Percentiles rank a stretch among this genome's conserved stretches.
These are phyloP conservation scores for Drosophila ananassae DNA, from an alignment of 1,140 invertebrate species.

Conservation along the genomic window DNA sequence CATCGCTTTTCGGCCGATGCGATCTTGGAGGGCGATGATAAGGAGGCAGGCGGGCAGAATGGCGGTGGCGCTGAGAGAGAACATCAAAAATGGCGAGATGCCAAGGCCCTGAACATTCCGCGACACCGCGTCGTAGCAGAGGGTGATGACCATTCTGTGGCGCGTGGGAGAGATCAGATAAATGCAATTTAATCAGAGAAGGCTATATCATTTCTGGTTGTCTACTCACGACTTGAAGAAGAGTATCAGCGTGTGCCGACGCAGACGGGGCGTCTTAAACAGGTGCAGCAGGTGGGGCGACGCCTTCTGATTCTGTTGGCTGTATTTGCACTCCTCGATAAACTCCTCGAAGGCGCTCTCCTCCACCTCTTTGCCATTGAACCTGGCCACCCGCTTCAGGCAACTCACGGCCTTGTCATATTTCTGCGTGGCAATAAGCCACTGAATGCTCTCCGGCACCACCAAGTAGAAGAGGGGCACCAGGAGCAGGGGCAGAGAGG, in stretches of 20 bases:
- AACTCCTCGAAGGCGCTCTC: conserved; percentile 83
- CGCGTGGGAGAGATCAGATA: conserved; percentile 13
- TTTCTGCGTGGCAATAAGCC: conserved; percentile 86
- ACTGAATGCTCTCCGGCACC: conserved; percentile 87
- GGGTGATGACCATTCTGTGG: conserved; percentile 86
- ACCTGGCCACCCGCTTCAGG: conserved; percentile 85
- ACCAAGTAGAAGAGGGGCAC: conserved; percentile 85
- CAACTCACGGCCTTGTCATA: conserved; percentile 85
- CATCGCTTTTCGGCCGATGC: conserved; percentile 86
- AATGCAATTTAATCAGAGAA: conserved; percentile 8
- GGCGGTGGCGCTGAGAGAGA: conserved; percentile 85
- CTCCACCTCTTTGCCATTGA: conserved; percentile 85
- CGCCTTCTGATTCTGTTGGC: conserved; percentile 50
- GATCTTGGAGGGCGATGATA: conserved; percentile 86
- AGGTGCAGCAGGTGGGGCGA: conserved; percentile 63
- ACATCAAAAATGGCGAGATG: conserved; percentile 86
- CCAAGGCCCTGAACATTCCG: conserved; percentile 87
- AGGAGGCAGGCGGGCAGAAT: conserved; percentile 86
- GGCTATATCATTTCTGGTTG: background rate
- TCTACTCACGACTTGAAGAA: conserved; percentile 86
- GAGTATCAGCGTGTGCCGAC: conserved; percentile 85
- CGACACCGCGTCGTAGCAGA: conserved; percentile 87
- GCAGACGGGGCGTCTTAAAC: conserved; percentile 84
- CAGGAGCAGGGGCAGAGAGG: conserved; percentile 84
- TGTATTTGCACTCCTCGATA: conserved; percentile 69